Evolutionary conservation across 2,888 invertebrate species (phyloP).

Genomic region (Pseudococcus jackbeardsleyi): DNA sequence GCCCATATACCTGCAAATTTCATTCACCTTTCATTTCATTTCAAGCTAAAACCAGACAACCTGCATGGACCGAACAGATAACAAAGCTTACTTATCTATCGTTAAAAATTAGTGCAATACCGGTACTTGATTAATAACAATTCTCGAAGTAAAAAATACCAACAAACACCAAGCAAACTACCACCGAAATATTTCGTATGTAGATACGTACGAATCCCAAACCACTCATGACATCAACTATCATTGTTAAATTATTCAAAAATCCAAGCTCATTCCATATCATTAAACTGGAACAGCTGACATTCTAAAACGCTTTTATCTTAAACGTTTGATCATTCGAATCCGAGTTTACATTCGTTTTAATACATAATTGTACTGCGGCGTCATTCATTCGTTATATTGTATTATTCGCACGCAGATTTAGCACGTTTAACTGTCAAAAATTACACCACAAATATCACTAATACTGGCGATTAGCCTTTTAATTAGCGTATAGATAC

Average conservation of each 20-base stretch:
- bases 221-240: background rate
- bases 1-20: background rate
- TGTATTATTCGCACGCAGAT: constrained; percentile 54
- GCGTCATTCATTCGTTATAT: constrained; percentile 50
- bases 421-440: constrained; percentile 52
- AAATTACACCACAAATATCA: constrained; percentile 52
- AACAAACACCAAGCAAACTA: no score
- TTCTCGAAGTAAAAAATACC: no score
- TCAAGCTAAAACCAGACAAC: background rate
- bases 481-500: constrained; percentile 52
- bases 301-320: constrained; percentile 23
- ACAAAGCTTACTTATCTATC: background rate
- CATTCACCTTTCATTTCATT: background rate
- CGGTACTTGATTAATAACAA: no score
- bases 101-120: no score
- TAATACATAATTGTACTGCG: background rate
- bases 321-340: constrained; percentile 19
- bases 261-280: constrained; percentile 27
- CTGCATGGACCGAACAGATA: background rate
- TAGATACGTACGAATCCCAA: background rate
- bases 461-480: constrained; percentile 48
- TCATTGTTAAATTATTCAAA: constrained; percentile 35
- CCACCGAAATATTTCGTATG: background rate
- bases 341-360: constrained; percentile 22
- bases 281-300: constrained; percentile 38